Conservation (phyloP, 2,888 invertebrate genomes). For the Apoderus coryli region DNA sequence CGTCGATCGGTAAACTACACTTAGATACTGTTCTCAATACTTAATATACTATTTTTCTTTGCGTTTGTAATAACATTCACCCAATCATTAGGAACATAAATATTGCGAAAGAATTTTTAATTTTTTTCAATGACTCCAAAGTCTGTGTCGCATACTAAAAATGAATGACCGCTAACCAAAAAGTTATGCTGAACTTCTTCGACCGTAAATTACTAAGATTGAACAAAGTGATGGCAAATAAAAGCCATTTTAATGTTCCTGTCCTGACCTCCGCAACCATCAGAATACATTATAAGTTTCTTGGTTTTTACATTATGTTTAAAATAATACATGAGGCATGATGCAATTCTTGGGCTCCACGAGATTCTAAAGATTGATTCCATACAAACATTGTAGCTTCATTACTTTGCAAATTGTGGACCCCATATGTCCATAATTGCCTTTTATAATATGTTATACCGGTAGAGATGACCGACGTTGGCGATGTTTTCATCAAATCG, state of each 20-base stretch:
- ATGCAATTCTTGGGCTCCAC: conserved; percentile 21
- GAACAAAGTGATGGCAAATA: conserved; percentile 16
- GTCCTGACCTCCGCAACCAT: conserved; percentile 19
- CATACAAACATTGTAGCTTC: conserved; percentile 15
- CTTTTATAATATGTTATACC: conserved; percentile 16
- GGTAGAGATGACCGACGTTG: conserved; percentile 16
- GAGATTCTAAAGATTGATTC: conserved; percentile 19
- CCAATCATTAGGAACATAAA: conserved; percentile 17
- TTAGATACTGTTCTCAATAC: too few relatives aligned
- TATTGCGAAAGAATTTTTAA: conserved; percentile 18
- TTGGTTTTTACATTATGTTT: conserved; percentile 11
- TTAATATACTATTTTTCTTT: conserved; percentile 14
- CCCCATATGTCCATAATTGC: conserved; percentile 12
- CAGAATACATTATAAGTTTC: conserved; percentile 16
- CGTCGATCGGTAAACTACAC: too few relatives aligned
- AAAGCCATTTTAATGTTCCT: conserved; percentile 21
- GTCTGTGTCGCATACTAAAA: conserved; percentile 17
- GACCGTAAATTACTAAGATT: conserved; percentile 13
- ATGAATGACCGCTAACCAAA: conserved; percentile 20
- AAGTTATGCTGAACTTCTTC: conserved; percentile 19
- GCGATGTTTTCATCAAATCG: conserved; percentile 16
- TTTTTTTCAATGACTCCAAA: conserved; percentile 17
- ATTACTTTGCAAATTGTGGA: conserved; percentile 12
- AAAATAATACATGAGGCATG: conserved; percentile 18
- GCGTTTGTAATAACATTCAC: conserved; percentile 15